Conservation (phyloP, 2,797 vertebrate genomes). For the Labroides dimidiatus region DNA sequence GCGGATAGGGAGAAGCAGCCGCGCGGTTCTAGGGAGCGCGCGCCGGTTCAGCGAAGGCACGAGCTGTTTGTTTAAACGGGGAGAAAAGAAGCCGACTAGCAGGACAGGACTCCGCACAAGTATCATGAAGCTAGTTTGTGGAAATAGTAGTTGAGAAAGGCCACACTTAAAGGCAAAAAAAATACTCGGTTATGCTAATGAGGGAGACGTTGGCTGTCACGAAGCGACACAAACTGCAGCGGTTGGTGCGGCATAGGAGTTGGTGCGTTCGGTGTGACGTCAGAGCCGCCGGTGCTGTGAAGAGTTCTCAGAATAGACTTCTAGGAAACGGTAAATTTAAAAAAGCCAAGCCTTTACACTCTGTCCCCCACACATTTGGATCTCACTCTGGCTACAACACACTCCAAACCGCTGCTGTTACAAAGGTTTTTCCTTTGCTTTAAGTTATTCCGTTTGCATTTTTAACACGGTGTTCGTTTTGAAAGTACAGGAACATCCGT, state of each 20-base stretch:
- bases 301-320: constrained; percentile 86
- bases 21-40: constrained; percentile 69
- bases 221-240: constrained; percentile 12
- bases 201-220: background rate
- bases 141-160: background rate
- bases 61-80: constrained; percentile 15
- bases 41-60: constrained; percentile 59
- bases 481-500: constrained; percentile 21
- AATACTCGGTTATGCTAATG: background rate
- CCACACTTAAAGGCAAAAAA: background rate
- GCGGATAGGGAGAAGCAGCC: constrained; percentile 79
- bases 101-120: too few species aligned
- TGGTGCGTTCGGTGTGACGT: constrained; percentile 76
- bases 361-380: constrained; percentile 71
- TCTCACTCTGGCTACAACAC: constrained; percentile 62
- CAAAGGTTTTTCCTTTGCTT: background rate
- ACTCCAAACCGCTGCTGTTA: constrained; percentile 56
- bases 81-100: fast-evolving
- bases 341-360: constrained; percentile 78
- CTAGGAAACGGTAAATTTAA: constrained; percentile 84
- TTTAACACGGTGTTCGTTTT: constrained; percentile 8
- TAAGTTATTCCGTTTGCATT: background rate
- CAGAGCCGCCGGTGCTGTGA: constrained; percentile 77
- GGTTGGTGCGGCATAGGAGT: constrained; percentile 42
- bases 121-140: background rate